Evolutionary conservation across 2,113 vertebrate species (phyloP).

Genomic region (Puntigrus tetrazona): DNA sequence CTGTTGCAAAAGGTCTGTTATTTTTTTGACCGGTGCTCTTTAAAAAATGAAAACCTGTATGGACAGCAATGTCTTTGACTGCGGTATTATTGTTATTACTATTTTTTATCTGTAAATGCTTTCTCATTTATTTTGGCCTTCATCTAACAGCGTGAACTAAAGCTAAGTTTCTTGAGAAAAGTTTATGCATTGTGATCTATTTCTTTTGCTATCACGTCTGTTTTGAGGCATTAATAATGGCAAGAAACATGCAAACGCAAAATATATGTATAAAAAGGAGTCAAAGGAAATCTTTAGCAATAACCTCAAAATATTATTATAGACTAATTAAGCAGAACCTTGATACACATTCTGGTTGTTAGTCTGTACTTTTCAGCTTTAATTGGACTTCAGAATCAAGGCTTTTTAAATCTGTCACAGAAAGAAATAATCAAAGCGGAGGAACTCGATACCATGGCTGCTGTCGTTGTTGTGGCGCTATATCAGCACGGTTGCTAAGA

Average conservation of each 20-base stretch:
- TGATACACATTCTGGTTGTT: constrained; percentile 59
- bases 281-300: constrained; percentile 35
- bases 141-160: too few species aligned
- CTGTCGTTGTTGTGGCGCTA: constrained; percentile 30
- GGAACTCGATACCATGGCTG: constrained; percentile 28
- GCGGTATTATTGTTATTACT: neutral
- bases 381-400: constrained; percentile 68
- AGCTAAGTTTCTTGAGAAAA: neutral
- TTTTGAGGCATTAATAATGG: neutral
- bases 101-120: neutral
- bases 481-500: constrained; percentile 51
- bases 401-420: constrained; percentile 39
- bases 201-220: neutral
- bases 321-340: constrained; percentile 67
- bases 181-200: neutral
- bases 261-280: neutral
- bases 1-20: neutral
- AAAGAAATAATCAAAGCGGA: constrained; percentile 39
- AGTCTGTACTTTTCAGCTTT: constrained; percentile 60
- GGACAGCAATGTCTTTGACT: neutral
- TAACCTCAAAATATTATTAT: constrained; percentile 59
- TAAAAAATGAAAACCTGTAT: neutral
- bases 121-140: neutral
- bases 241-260: neutral
- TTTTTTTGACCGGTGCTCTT: neutral